Base-by-base conservation (phyloP, 2,888 invertebrate species). In the Macrophya annulata region DNA sequence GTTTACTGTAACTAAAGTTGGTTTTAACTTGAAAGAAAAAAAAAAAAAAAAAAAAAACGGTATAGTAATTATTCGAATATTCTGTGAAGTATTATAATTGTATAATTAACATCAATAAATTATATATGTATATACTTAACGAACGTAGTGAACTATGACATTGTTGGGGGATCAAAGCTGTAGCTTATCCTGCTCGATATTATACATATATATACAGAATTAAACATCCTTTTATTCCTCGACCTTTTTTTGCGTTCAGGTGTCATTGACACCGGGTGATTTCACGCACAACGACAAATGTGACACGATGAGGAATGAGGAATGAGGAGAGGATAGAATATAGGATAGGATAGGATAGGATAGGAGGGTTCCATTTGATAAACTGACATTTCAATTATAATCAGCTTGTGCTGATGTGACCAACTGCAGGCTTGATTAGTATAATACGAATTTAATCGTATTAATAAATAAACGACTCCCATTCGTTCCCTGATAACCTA, bases 251-350 rank as follows among this genome's bases (percentile, higher is more conserved):
- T 31, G 31, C 3, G 3, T 31, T 3, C 68, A 15, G 74, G 74
- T 74, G 74, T 74, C 74, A 74, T 74, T 45, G 74, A 74, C 74
- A 74, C 74, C 74, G 74, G 74, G 74, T 45, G 74, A 45, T 12
- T 74, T 74, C 8, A 74, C 74, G 45, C 45, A 74, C 45, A 12
- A 21, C 74, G 31, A 43, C 21, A n/a, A n/a, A n/a, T 3, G 74
- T n/a, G 21, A 1, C 45, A 12, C 45, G 25, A n/a, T n/a, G n/a
- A n/a, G n/a, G n/a, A n/a, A n/a, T 31, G 31, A 31, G 31, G 31
- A 31, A 31, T 31, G 31, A 31, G 31, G 31, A 31, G 31, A 31
- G 31, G 31, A 31, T n/a, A n/a, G n/a, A n/a, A n/a, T n/a, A n/a
- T n/a, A n/a, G n/a, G n/a, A n/a, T n/a, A n/a, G n/a, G n/a, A n/a